Percentiles rank a stretch among this genome's conserved stretches.
Conservation (phyloP, 2,888 invertebrate genomes). For the Eristalis tenax region DNA sequence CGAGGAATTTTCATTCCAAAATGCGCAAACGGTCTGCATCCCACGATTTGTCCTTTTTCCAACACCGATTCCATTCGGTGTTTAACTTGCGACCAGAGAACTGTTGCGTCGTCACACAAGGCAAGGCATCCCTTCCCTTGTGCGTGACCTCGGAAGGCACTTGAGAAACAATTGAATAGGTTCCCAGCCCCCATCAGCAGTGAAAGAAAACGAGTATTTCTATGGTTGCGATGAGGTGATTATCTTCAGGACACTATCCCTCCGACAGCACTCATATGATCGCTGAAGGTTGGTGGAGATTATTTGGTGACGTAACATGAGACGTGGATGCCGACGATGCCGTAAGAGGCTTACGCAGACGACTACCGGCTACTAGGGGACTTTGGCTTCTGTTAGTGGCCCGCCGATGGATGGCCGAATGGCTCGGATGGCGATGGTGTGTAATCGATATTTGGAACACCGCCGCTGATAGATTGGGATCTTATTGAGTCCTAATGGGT, state of each 20-base stretch:
- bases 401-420: too few relatives aligned
- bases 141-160: neutral
- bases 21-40: conserved; percentile 7
- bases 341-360: conserved; percentile 30
- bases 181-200: neutral
- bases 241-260: neutral
- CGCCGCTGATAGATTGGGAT: conserved; percentile 43
- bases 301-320: conserved; percentile 44
- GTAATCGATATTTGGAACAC: conserved; percentile 67
- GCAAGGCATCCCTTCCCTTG: neutral
- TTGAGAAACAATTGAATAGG: neutral
- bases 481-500: conserved; percentile 57
- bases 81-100: conserved; percentile 42
- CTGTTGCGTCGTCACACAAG: conserved; percentile 2
- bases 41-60: neutral
- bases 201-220: neutral
- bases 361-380: conserved; percentile 14
- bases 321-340: conserved; percentile 25
- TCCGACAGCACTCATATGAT: too few relatives aligned
- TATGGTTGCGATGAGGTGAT: neutral
- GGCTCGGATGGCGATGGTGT: conserved; percentile 25
- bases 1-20: conserved; percentile 21
- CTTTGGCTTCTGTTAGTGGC: conserved; percentile 58
- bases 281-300: conserved; percentile 6
- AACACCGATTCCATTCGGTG: conserved; percentile 3